These are phyloP conservation scores for Anguilla anguilla DNA, from an alignment of 2,797 vertebrate species.

Conservation along the genomic window DNA sequence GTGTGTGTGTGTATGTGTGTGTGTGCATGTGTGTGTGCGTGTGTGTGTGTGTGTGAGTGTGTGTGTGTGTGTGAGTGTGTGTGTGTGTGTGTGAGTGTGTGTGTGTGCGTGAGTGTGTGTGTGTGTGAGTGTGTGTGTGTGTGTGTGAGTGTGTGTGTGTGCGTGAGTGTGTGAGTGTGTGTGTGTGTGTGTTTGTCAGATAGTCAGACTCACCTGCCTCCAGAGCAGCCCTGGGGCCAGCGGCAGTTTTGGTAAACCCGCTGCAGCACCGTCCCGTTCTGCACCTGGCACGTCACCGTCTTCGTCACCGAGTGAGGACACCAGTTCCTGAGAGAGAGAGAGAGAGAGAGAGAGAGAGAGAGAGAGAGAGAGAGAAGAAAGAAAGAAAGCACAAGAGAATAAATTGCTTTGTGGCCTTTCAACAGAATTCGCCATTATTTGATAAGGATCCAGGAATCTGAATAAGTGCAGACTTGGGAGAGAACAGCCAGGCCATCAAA, in stretches of 20 bases:
- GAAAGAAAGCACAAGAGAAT: conserved; percentile 13
- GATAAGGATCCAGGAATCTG: not conserved
- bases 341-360: conserved; percentile 16
- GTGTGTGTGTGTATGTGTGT: not conserved
- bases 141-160: not conserved
- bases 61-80: too few relatives aligned
- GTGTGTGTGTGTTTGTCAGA: not conserved
- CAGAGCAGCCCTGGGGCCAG: conserved; percentile 88
- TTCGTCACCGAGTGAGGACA: conserved; percentile 87
- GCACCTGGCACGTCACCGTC: conserved; percentile 87
- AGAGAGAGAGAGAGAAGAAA: conserved; percentile 42
- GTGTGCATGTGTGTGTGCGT: not conserved
- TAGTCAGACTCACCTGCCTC: conserved; percentile 79
- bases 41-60: too few relatives aligned
- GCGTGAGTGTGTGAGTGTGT: not conserved
- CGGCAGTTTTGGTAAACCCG: conserved; percentile 90
- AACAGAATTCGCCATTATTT: not conserved
- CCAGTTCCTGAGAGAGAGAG: conserved; percentile 84
- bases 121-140: not conserved
- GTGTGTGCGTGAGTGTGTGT: not conserved
- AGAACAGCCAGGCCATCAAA: conserved; percentile 6
- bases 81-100: not conserved
- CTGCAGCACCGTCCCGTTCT: conserved; percentile 91
- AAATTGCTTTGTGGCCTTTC: not conserved
- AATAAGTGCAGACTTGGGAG: not conserved